Evolutionary conservation across 2,113 vertebrate species (phyloP).

Genomic region (Dicerorhinus sumatrensis): DNA sequence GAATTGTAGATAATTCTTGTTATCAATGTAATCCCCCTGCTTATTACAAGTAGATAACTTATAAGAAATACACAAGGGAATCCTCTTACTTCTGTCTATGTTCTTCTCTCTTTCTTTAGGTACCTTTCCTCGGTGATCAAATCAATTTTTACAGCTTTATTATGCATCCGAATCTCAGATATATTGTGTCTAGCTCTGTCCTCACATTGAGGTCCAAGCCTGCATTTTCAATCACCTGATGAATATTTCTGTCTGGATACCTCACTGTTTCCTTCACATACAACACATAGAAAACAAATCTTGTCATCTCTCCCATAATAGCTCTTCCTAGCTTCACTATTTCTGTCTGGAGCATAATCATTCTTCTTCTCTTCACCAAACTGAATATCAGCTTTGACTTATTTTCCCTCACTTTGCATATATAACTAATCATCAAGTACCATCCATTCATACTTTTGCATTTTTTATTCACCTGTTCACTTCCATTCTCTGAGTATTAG

Average conservation of each 20-base stretch:
- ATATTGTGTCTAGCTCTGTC: background rate
- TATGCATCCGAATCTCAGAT: background rate
- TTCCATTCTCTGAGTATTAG: background rate
- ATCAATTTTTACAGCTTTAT: background rate
- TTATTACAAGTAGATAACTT: no score
- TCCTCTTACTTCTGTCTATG: background rate
- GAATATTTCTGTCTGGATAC: background rate
- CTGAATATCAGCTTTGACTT: background rate
- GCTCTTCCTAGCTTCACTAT: background rate
- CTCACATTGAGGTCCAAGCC: background rate
- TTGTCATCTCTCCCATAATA: background rate
- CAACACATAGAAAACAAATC: background rate
- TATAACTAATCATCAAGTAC: background rate
- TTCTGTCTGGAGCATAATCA: background rate
- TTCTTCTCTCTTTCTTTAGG: background rate
- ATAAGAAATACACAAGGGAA: background rate
- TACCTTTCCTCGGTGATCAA: background rate
- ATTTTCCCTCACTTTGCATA: background rate
- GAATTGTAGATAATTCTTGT: background rate
- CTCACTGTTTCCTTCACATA: background rate
- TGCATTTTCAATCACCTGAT: conserved; percentile 12
- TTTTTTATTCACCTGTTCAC: background rate
- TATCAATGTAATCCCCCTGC: no score
- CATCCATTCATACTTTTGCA: background rate
- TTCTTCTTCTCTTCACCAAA: background rate